Base-by-base conservation (phyloP, 2,797 vertebrate genomes). In the Phalanger gymnotis region DNA sequence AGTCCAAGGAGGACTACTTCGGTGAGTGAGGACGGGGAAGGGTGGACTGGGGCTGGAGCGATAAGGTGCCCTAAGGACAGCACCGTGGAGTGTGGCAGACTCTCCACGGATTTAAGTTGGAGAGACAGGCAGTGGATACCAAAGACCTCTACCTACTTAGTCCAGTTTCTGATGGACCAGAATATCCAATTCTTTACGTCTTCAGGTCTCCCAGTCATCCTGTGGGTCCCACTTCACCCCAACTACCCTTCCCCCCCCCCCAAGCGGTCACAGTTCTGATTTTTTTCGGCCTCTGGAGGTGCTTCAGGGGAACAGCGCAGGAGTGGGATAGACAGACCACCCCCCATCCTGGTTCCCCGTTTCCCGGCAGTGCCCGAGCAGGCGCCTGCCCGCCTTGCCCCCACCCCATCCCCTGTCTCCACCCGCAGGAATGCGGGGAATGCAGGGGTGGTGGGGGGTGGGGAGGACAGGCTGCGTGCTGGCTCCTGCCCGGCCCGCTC, bases 1-100 rank as follows among this genome's bases (percentile, higher is more conserved):
- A 97, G 98, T 98, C 93, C 94, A 98, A 99, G 5, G 99, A 99
- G 97, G 99, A 99, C 97, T 99, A 99, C 98, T 99, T 99, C 96
- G 99, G 99, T 99, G 98, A 99, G 98, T 98, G 95, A 93, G 53
- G 93, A 93, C 93, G 93, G 92, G 91, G 92, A 92, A 7, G 58
- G 93, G 94, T 94, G 96, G 55, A 93, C 54, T 66, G 92, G 96
- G 66, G 91, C 51, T 89, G 94, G 90, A 53, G 90, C 34, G 96
- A 0, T 92, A 54, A 19, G 13, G 81, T 28, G 53, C 31, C n/a
- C 73, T 7, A 13, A n/a, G 52, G 91, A 53, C 2, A 12, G 93
- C 53, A 16, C 12, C 40, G 16, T 0, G 54, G 53, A 90, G 55
- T 92, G 27, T 57, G 93, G 58, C 40, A 2, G 93, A 81, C 90